Conservation (phyloP, 2,113 vertebrate genomes). For the Australoheros scitulus region DNA sequence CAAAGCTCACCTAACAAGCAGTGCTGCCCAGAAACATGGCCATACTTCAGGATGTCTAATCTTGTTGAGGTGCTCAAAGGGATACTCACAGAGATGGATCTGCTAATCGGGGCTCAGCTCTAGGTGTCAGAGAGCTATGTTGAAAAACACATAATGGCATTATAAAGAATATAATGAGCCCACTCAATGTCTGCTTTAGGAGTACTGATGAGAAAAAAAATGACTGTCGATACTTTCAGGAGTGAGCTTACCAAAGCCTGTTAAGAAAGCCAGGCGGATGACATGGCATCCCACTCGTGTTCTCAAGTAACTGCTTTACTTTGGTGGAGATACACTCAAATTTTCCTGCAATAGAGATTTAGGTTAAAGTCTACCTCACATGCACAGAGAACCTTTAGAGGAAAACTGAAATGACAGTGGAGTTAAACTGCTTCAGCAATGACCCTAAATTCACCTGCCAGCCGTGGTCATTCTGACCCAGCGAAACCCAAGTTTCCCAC, state of each 20-base stretch:
- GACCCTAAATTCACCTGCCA: constrained; percentile 21
- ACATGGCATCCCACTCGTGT: constrained; percentile 2
- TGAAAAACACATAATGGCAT: neutral
- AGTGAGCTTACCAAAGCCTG: neutral
- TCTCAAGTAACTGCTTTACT: neutral
- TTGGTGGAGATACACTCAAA: neutral
- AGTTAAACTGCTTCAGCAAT: constrained; percentile 1
- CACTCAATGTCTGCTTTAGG: neutral
- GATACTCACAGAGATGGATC: neutral
- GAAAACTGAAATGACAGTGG: constrained; percentile 1
- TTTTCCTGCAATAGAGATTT: neutral
- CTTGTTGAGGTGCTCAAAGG: neutral
- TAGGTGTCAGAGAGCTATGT: neutral
- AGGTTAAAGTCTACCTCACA: neutral
- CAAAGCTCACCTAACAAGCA: neutral
- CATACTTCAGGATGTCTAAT: neutral
- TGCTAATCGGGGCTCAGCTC: neutral
- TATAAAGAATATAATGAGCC: neutral
- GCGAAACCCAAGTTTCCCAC: constrained; percentile 25
- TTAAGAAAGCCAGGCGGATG: neutral
- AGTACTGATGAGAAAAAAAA: neutral
- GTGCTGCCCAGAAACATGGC: neutral
- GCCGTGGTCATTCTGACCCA: constrained; percentile 22
- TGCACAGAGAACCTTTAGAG: neutral
- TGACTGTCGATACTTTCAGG: neutral